Evolutionary conservation across 2,888 invertebrate species (phyloP).

Genomic region (Temnothorax ravouxi): DNA sequence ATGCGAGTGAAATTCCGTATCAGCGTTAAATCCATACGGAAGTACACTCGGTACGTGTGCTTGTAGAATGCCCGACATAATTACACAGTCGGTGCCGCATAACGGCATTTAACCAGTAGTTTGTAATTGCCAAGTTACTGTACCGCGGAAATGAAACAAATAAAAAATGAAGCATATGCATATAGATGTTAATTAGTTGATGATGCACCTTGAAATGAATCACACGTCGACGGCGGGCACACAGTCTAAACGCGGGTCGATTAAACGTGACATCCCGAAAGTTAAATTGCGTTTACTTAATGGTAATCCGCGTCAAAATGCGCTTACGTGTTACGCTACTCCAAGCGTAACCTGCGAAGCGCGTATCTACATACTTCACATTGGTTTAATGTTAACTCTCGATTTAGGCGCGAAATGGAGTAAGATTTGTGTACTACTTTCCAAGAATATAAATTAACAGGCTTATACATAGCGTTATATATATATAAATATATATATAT

Average conservation of each 20-base stretch:
- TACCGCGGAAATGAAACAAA: constrained; percentile 52
- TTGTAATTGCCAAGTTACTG: constrained; percentile 58
- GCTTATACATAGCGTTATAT: background rate
- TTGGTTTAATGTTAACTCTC: constrained; percentile 35
- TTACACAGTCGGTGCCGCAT: constrained; percentile 56
- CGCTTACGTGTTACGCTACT: constrained; percentile 55
- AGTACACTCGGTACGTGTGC: constrained; percentile 27
- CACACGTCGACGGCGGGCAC: background rate
- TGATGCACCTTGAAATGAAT: constrained; percentile 41
- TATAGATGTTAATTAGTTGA: constrained; percentile 56
- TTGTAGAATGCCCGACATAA: constrained; percentile 51
- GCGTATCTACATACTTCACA: constrained; percentile 22
- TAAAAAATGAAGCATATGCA: constrained; percentile 31
- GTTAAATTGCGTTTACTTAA: constrained; percentile 53
- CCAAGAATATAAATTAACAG: background rate
- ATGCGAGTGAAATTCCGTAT: constrained; percentile 61
- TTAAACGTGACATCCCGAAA: constrained; percentile 46
- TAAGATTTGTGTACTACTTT: background rate
- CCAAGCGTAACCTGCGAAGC: constrained; percentile 24
- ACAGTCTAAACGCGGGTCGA: constrained; percentile 36
- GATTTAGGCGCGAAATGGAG: constrained; percentile 10
- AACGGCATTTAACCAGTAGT: constrained; percentile 62
- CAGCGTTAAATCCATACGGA: constrained; percentile 61
- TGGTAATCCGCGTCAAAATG: constrained; percentile 50
- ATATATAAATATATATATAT: too few relatives aligned